Evolutionary conservation across 1,140 invertebrate genomes (phyloP), one percentile per base, ranked within the genome.

Genomic region (Tetragnatha versicolor): DNA sequence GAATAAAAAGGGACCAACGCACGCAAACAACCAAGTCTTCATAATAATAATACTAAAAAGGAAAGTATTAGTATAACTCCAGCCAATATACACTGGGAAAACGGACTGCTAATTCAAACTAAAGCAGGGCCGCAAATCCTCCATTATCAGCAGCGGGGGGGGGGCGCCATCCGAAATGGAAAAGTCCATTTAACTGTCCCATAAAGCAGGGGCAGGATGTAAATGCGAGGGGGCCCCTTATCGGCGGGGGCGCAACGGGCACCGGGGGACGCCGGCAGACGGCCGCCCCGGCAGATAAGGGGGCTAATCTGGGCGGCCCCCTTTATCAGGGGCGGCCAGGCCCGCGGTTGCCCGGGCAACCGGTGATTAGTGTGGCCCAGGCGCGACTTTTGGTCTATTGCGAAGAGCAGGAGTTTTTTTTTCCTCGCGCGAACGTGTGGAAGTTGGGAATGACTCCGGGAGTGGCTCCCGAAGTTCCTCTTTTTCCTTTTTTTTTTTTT

Each of bases 121-220:
- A 75, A 75, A 73, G 53, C 53, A 12, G n/a, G 39, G 17, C 33
- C 33, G 37, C 9, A 17, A 20, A 63, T n/a, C 9, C 14, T 35
- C 27, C 29, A 12, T 17, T 17, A 45, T 17, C 14, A 33, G 14
- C 25, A 14, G 61, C 12, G 25, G 39, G 17, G 17, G 20, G 17
- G 20, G 9, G 12, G 17, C 12, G 70, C 53, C 55, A 75, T 75
- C 72, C 31, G 33, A 60, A 60, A 73, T 37, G 58, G 51, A 73
- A 69, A 51, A 35, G 45, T 10, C 66, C 72, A 75, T 75, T 75
- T 75, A 75, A 75, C 72, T 75, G 72, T 75, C 72, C 72, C 72
- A 75, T 75, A 75, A 75, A 75, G 39, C 72, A 75, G 45, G 39
- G 25, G 37, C 58, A 39, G 31, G 33, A 75, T 75, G 72, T 75